Evolutionary conservation across 2,797 vertebrate species (phyloP).

Genomic region (Setipinna tenuifilis): DNA sequence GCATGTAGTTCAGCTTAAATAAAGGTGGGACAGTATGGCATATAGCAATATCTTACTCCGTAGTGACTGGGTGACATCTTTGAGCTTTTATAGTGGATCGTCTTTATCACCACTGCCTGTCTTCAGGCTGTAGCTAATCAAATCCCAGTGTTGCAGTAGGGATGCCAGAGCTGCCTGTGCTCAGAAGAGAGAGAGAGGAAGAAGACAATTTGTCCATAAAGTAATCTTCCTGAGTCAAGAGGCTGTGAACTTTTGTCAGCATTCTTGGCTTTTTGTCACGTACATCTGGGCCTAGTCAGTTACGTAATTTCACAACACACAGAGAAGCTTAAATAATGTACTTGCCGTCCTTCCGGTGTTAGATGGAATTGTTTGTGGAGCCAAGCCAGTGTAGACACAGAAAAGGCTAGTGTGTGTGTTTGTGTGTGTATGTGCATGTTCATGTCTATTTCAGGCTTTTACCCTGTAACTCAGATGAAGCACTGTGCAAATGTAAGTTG

Average conservation of each 20-base stretch:
- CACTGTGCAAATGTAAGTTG: conserved; percentile 13
- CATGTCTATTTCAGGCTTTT: no score
- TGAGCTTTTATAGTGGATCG: not conserved
- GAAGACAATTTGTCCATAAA: no score
- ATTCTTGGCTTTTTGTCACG: conserved; percentile 38
- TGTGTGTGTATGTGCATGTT: conserved; percentile 36
- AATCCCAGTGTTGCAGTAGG: not conserved
- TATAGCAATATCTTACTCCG: not conserved
- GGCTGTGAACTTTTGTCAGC: conserved; percentile 36
- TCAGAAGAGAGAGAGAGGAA: not conserved
- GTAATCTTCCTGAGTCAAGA: conserved; percentile 12
- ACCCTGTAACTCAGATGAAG: no score
- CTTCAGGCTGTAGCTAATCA: not conserved
- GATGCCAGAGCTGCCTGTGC: not conserved
- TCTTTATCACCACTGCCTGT: not conserved
- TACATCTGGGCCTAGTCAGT: conserved; percentile 44
- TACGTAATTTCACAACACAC: conserved; percentile 34
- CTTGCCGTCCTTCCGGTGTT: conserved; percentile 33
- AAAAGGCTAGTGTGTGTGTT: conserved; percentile 24
- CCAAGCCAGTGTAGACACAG: conserved; percentile 19
- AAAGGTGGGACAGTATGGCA: no score
- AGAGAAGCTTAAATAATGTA: conserved; percentile 25
- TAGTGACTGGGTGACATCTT: not conserved
- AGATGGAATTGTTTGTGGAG: conserved; percentile 36
- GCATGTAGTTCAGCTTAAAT: not conserved